Evolutionary conservation across 2,113 vertebrate species (phyloP), one percentile per base, ranked within the genome.

Genomic region (Neodontobutis hainanensis): DNA sequence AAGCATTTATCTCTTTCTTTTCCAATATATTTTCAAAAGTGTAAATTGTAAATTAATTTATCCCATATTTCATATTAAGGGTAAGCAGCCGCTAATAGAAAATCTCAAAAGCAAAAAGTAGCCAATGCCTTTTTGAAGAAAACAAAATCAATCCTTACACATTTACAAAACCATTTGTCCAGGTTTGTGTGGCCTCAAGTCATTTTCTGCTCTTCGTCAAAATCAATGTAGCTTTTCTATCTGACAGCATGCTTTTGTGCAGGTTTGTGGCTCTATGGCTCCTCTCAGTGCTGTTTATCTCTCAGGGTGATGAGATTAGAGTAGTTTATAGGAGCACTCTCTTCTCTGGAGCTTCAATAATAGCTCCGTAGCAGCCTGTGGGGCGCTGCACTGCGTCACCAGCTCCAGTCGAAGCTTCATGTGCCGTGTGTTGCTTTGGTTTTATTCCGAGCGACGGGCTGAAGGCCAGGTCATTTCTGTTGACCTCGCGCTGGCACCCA

Each of bases 221-320:
- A 90, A 91, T 90, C 89, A 87, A 90, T 91, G 88, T 71, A 57
- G 68, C 76, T 80, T 83, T 78, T 77, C 70, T 71, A 46, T 77
- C 73, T 57, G 4, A 47, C 60, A 6, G 44, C 63, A 52, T 63
- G 49, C 68, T 73, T 77, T 75, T 64, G 67, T 64, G 61, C 64
- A 66, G 51, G 9, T 76, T 64, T 70, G 58, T 84, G 73, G 66
- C 63, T 70, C 63, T 43, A 63, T 46, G 61, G 76, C 78, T 85
- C 65, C 61, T 81, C 69, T 75, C 74, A 68, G 60, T 12, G 44
- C 57, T 68, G 75, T 73, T 80, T 85, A 81, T 80, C 60, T 77
- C 51, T 74, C 36, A 55, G 50, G 65, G 61, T 86, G 83, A 89
- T 90, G 80, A 78, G 80, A 87, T 89, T 87, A 85, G 49, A 64